phyloP scores from a whole-genome alignment of 1,140 invertebrate species.

The Zaprionus inermis region DNA sequence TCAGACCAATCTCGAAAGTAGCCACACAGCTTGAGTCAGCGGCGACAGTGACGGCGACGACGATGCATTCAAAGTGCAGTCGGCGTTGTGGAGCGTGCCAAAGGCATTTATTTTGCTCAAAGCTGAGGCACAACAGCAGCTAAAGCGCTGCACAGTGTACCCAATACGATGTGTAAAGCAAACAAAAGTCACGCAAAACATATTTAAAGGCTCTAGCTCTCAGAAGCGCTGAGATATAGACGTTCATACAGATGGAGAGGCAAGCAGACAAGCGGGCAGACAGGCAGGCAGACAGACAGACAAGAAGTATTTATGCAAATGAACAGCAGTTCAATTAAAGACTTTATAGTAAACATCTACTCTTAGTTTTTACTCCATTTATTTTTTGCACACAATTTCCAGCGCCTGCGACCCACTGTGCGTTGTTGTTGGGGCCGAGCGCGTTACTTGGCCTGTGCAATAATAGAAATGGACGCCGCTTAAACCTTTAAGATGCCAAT shows the following conservation, averaged over 20 bases:
- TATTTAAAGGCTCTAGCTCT: too few species aligned
- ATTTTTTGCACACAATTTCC: too few species aligned
- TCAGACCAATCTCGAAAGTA: not conserved
- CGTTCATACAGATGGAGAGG: too few species aligned
- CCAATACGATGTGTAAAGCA: not conserved
- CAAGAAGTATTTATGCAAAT: too few species aligned
- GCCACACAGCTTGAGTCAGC: not conserved
- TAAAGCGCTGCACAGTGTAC: not conserved
- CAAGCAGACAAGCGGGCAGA: too few species aligned
- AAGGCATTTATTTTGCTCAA: not conserved
- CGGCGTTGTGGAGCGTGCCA: not conserved
- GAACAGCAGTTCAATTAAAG: too few species aligned
- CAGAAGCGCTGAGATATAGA: too few species aligned
- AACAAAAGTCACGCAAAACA: not conserved
- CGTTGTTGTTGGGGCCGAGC: not conserved
- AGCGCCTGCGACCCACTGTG: conserved; percentile 12
- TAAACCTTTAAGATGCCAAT: conserved; percentile 80
- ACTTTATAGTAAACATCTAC: too few species aligned
- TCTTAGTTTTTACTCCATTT: too few species aligned
- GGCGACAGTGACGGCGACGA: not conserved
- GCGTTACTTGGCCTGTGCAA: conserved; percentile 45
- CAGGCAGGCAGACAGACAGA: too few species aligned
- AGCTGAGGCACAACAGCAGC: not conserved
- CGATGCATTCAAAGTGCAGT: conserved; percentile 3
- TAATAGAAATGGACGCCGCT: conserved; percentile 53